Base-by-base conservation (phyloP, 2,113 vertebrate genomes). In the Prolemur simus region DNA sequence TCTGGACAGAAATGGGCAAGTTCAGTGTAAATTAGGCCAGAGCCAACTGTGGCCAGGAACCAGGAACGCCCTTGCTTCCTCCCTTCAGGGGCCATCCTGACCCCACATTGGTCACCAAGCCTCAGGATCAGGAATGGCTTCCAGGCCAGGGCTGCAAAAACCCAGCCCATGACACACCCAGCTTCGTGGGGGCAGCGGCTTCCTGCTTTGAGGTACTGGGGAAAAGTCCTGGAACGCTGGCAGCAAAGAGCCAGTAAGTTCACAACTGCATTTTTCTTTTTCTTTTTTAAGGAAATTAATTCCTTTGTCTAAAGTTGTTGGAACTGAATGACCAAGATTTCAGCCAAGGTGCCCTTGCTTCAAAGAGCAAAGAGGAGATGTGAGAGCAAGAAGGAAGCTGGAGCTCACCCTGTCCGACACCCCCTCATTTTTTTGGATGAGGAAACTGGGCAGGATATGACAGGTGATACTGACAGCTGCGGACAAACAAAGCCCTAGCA, bases 221-320 rank as follows among this genome's bases (percentile, higher is more conserved):
- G 66, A 23, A 29, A 81, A 69, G 63, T 47, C 49, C 39, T 45
- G 5, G 10, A 83, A 68, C 11, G 3, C 63, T 18, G 76, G 54
- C 21, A 25, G 60, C 42, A 63, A 71, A 64, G 56, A 92, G 37
- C 54, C 60, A 13, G 27, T 76, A 86, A 71, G 32, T 89, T 86
- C 42, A 81, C 89, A 87, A 87, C 15, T 21, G 23, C 32, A 47
- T 49, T 89, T 80, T 86, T n/a, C 52, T 42, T 60, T 84, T 82
- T 63, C 29, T 29, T 73, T 73, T 93, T 63, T 17, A 94, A 66
- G 60, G 47, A 97, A 92, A 95, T 69, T 34, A 91, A 90, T 88
- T 87, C 42, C 52, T 95, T 71, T 82, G 10, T 58, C 69, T 89
- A 92, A 77, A 27, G 7, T 42, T 73, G 77, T 2, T 78, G 60